Base-by-base conservation (phyloP, 2,888 invertebrate genomes). In the Caenorhabditis imperialis region DNA sequence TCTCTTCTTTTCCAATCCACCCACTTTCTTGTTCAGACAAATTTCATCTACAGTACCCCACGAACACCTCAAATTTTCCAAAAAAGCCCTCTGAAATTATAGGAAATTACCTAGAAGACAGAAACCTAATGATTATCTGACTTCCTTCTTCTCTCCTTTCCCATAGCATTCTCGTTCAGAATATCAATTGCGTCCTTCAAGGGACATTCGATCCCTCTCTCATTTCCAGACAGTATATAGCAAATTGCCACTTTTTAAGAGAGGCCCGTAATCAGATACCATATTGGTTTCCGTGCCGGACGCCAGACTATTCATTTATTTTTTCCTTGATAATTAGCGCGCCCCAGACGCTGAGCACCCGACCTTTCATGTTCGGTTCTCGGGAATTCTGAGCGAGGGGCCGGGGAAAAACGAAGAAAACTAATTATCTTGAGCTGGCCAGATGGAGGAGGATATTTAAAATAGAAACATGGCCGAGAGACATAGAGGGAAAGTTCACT, bases 201-300 rank as follows among this genome's bases (percentile, higher is more conserved):
- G 47, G 18, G 65, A 42, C 57, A 67, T 57, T 40, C 23, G 50
- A 67, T 58, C 55, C 65, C 42, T 48, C 47, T 63, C 54, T 54
- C 47, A 25, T 50, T 60, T 22, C 16, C 12, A 47, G 47, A 65
- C 48, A 40, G 40, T 50, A 27, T 18, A 22, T 37, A n/a, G 42
- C 67, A 67, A 67, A 55, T 67, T 67, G 67, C 57, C 67, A 67
- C 65, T 48, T 67, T 65, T 67, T 55, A 67, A 67, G 67, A 57
- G 67, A n/a, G 30, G 6, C 30, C 30, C 7, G 67, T 27, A 67
- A 57, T 35, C 14, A 12, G 30, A 70, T 48, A 61, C 61, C 42
- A 33, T 57, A 67, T 67, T 40, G 42, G 30, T 58, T 70, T 40
- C 22, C 35, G 30, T 44, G n/a, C n/a, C n/a, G n/a, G n/a, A n/a